A percentile compares a stretch with the other conserved stretches of the same genome.
phyloP scores from a whole-genome alignment of 2,888 invertebrate species.

The Ornithoptera priamus region DNA sequence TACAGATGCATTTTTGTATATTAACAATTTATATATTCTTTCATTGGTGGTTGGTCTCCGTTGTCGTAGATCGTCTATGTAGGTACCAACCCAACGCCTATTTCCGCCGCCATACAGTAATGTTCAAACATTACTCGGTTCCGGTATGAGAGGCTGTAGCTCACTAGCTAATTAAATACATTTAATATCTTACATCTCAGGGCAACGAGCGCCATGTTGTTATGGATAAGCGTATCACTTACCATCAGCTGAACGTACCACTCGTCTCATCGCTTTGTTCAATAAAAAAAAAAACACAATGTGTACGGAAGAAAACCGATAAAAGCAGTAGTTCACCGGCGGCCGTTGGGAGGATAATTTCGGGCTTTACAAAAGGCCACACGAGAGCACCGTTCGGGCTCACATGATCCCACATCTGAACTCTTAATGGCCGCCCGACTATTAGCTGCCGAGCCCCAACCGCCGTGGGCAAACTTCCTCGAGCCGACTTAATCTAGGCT shows the following conservation, averaged over 20 bases:
- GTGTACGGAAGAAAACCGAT: slow-evolving; percentile 11
- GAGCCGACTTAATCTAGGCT: slow-evolving; percentile 58
- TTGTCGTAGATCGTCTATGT: no score
- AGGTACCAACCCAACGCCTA: no score
- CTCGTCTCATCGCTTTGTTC: no score
- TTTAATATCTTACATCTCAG: no score
- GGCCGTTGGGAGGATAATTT: slow-evolving; percentile 29
- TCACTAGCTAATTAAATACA: no score
- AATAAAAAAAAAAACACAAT: background rate
- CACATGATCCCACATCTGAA: slow-evolving; percentile 51
- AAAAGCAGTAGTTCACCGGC: slow-evolving; percentile 20
- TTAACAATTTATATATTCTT: background rate
- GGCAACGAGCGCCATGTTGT: no score
- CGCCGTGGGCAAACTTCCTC: slow-evolving; percentile 41
- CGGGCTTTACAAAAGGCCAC: slow-evolving; percentile 40
- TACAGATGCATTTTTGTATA: background rate
- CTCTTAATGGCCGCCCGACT: slow-evolving; percentile 50
- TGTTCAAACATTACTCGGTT: no score
- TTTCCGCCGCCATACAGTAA: no score
- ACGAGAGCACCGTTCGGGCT: slow-evolving; percentile 41
- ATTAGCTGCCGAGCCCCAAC: slow-evolving; percentile 53
- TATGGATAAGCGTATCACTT: no score
- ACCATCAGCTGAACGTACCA: no score
- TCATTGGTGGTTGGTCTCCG: no score
- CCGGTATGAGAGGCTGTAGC: no score